A percentile compares a stretch with the other conserved stretches of the same genome.
phyloP scores from a whole-genome alignment of 2,113 vertebrate species.

The Aegithalos caudatus region DNA sequence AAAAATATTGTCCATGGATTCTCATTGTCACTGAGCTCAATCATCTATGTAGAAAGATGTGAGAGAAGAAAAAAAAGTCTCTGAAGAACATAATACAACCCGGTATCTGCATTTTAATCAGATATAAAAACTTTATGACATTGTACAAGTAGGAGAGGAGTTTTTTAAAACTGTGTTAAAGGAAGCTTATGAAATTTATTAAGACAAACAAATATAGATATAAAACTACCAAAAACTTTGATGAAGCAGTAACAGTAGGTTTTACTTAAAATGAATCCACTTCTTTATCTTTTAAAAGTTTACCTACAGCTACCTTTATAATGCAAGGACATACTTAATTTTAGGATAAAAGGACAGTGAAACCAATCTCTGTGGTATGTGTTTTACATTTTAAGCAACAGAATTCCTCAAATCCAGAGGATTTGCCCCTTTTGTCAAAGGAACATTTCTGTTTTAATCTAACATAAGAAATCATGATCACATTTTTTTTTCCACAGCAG shows the following conservation, averaged over 20 bases:
- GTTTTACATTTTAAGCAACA: not conserved
- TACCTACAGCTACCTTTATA: not conserved
- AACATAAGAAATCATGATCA: not conserved
- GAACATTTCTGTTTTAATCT: not conserved
- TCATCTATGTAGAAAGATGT: slow-evolving; percentile 82
- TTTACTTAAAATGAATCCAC: not conserved
- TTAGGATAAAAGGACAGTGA: not conserved
- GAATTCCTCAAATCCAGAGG: not conserved
- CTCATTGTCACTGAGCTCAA: slow-evolving; percentile 97
- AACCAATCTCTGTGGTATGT: not conserved
- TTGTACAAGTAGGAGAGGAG: not conserved
- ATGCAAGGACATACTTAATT: not conserved
- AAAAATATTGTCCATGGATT: slow-evolving; percentile 99
- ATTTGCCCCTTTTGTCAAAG: not conserved
- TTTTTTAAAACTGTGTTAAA: not conserved
- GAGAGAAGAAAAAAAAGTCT: not conserved
- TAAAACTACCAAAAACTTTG: not conserved
- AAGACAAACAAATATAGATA: not conserved
- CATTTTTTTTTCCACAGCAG: not conserved
- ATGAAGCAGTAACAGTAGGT: not conserved
- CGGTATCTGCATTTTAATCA: not conserved
- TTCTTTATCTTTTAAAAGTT: not conserved
- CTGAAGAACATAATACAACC: not conserved
- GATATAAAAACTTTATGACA: not conserved
- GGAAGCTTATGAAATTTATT: not conserved